Percentiles rank a stretch among this genome's conserved stretches.
Conservation (phyloP, 2,888 invertebrate genomes). For the Caenorhabditis sp. region DNA sequence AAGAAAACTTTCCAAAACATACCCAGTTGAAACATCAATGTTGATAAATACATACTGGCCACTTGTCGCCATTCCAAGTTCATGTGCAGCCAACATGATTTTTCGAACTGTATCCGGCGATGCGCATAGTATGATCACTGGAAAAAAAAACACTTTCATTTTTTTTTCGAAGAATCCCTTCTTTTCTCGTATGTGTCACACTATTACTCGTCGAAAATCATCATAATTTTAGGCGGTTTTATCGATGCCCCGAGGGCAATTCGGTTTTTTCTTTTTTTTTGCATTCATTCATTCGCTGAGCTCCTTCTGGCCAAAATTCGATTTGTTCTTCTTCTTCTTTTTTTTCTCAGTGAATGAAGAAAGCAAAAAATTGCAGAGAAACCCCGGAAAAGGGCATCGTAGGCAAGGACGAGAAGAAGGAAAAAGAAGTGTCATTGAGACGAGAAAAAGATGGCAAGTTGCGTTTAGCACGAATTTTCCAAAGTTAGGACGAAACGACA, state of each 20-base stretch:
- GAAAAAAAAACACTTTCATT: conserved; percentile 52
- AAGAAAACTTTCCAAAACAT: conserved; percentile 71
- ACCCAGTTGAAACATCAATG: conserved; percentile 95
- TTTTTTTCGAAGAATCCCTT: background rate
- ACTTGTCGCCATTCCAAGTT: conserved; percentile 90
- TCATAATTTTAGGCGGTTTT: background rate
- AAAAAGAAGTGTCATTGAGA: background rate
- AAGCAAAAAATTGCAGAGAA: background rate
- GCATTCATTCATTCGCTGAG: background rate
- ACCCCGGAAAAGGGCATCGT: background rate
- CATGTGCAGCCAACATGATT: conserved; percentile 91
- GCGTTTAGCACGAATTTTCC: too few relatives aligned
- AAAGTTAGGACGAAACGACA: too few relatives aligned
- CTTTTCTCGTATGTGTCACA: background rate
- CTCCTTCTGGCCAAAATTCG: background rate
- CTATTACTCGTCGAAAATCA: background rate
- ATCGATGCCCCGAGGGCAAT: background rate
- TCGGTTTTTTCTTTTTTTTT: background rate
- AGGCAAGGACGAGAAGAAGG: background rate
- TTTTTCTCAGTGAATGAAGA: background rate
- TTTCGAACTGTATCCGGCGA: conserved; percentile 85
- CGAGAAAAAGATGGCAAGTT: too few relatives aligned
- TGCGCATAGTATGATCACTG: conserved; percentile 94
- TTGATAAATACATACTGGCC: conserved; percentile 99
- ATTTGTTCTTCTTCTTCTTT: background rate